Conservation (phyloP, 2,888 invertebrate genomes). For the Agrilus biguttatus region DNA sequence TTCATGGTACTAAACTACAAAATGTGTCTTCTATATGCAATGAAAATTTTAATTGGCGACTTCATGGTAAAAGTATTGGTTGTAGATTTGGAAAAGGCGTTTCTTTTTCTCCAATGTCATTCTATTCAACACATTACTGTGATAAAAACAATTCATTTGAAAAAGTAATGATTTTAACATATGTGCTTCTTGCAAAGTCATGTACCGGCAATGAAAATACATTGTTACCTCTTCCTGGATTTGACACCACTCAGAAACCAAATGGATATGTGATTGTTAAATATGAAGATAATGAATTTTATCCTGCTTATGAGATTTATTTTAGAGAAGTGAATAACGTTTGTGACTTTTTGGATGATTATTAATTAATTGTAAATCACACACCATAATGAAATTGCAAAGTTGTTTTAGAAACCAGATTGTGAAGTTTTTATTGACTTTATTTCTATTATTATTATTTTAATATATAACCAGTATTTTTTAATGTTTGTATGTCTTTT, state of each 20-base stretch:
- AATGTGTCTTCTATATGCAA: conserved; percentile 15
- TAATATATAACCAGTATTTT: not conserved
- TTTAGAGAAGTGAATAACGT: conserved; percentile 6
- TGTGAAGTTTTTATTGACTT: too few relatives aligned
- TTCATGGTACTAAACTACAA: conserved; percentile 17
- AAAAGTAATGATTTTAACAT: conserved; percentile 17
- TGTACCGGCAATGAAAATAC: conserved; percentile 13
- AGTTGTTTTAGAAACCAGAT: too few relatives aligned
- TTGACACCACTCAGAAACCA: conserved; percentile 17
- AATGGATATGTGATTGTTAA: conserved; percentile 18
- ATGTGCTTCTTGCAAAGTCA: conserved; percentile 12
- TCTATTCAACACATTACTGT: conserved; percentile 17
- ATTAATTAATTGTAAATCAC: too few relatives aligned
- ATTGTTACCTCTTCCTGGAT: conserved; percentile 14
- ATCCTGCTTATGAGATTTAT: conserved; percentile 18
- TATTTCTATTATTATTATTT: too few relatives aligned
- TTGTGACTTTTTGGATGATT: too few relatives aligned
- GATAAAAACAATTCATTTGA: conserved; percentile 5
- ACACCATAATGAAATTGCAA: too few relatives aligned
- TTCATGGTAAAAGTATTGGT: conserved; percentile 12
- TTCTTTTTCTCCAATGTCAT: conserved; percentile 16
- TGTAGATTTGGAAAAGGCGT: conserved; percentile 20
- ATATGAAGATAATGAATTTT: conserved; percentile 20
- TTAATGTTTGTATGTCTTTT: too few relatives aligned
- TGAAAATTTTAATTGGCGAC: conserved; percentile 21